Conservation (phyloP, 2,888 invertebrate genomes). For the Morpho achilles region DNA sequence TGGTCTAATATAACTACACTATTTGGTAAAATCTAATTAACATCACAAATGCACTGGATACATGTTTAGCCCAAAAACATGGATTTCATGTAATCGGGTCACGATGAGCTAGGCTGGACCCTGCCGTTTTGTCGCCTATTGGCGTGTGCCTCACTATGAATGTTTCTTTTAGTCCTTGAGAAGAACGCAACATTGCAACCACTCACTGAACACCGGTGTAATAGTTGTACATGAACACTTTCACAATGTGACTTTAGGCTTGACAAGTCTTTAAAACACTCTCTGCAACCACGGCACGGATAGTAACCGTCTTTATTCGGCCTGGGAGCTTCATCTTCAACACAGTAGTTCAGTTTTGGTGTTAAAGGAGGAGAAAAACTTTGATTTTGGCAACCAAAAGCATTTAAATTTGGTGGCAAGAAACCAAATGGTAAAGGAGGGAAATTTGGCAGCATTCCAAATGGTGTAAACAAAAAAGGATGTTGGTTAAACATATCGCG, state of each 20-base stretch:
- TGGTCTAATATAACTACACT: constrained; percentile 37
- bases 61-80: constrained; percentile 21
- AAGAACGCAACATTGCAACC: constrained; percentile 89
- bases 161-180: constrained; percentile 87
- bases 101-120: constrained; percentile 50
- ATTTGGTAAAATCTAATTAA: constrained; percentile 60
- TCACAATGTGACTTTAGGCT: constrained; percentile 87
- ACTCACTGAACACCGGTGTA: constrained; percentile 86
- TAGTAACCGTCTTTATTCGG: constrained; percentile 83
- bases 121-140: constrained; percentile 55
- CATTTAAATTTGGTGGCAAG: constrained; percentile 64
- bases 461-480: constrained; percentile 69
- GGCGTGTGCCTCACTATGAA: constrained; percentile 84
- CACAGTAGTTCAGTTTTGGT: constrained; percentile 76
- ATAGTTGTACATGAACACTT: constrained; percentile 82
- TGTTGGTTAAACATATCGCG: constrained; percentile 67
- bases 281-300: constrained; percentile 85
- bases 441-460: constrained; percentile 71
- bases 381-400: constrained; percentile 59
- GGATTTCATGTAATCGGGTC: constrained; percentile 42
- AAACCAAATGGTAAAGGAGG: constrained; percentile 67
- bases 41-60: constrained; percentile 69
- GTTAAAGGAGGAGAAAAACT: constrained; percentile 56
- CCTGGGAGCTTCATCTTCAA: constrained; percentile 83
- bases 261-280: constrained; percentile 80